A percentile compares a stretch with the other conserved stretches of the same genome.
Conservation (phyloP, 2,113 vertebrate species). For the Brachirus orientalis region DNA sequence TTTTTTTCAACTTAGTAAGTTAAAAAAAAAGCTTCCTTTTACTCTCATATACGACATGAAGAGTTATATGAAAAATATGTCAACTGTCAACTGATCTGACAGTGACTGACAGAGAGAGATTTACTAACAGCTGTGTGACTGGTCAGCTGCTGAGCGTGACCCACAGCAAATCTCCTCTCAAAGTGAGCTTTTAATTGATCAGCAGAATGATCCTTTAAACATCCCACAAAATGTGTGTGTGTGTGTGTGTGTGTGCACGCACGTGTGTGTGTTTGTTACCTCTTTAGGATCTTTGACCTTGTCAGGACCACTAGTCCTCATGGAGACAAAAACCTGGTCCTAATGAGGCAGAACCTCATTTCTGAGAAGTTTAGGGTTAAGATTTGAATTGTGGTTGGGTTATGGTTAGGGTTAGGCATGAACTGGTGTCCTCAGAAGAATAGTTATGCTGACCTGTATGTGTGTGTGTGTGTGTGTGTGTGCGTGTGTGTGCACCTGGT, state of each 20-base stretch:
- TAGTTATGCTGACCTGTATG: neutral
- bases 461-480: neutral
- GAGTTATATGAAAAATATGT: too few species aligned
- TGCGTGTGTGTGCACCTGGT: neutral
- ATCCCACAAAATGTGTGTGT: neutral
- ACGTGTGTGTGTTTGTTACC: too few species aligned
- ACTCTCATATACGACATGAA: too few species aligned
- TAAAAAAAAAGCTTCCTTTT: too few species aligned
- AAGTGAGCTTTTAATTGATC: constrained; percentile 58
- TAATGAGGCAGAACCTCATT: neutral
- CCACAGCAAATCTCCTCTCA: constrained; percentile 59
- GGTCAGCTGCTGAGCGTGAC: constrained; percentile 48
- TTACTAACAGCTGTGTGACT: constrained; percentile 23
- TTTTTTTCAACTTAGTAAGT: too few species aligned
- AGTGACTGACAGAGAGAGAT: constrained; percentile 11
- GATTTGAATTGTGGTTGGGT: too few species aligned
- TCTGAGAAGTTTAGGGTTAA: too few species aligned
- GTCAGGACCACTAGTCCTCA: neutral
- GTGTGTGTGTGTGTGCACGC: neutral
- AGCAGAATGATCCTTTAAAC: constrained; percentile 33
- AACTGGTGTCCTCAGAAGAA: neutral
- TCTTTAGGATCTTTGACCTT: neutral
- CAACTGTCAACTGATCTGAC: constrained; percentile 1
- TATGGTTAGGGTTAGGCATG: too few species aligned
- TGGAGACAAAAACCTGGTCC: neutral